Conservation (phyloP, 2,113 vertebrate genomes). For the Passer montanus region DNA sequence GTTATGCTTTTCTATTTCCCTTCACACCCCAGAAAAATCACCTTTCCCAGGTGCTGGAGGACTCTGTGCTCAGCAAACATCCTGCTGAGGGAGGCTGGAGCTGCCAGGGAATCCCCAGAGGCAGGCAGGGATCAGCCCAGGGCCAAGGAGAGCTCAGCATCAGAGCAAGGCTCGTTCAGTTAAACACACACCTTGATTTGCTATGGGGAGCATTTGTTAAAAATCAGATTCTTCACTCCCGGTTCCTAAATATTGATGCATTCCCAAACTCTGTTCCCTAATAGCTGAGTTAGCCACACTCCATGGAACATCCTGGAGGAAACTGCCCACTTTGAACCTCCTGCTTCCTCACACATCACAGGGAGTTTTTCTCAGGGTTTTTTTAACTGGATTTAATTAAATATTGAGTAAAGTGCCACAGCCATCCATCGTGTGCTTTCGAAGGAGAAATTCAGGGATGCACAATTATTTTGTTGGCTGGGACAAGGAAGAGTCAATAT, state of each 20-base stretch:
- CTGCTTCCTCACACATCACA: background rate
- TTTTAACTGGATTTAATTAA: conserved; percentile 31
- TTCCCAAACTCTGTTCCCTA: background rate
- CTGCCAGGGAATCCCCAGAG: background rate
- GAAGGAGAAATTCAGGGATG: background rate
- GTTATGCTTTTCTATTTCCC: background rate
- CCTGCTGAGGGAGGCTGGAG: background rate
- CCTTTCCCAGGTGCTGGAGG: background rate
- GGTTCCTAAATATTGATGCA: background rate
- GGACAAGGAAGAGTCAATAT: conserved; percentile 56
- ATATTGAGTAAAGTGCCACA: conserved; percentile 37
- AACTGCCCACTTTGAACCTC: background rate
- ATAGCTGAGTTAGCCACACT: background rate
- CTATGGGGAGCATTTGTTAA: rapidly evolving
- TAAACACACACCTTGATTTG: background rate
- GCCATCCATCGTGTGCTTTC: conserved; percentile 16
- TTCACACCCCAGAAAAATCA: background rate
- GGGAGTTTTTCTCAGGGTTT: background rate
- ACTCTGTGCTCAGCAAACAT: background rate
- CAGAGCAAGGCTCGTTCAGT: background rate
- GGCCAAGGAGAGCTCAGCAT: background rate
- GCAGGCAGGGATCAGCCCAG: background rate
- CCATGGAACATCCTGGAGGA: background rate
- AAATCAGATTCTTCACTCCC: background rate
- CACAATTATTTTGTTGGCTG: conserved; percentile 23